Evolutionary conservation across 2,888 invertebrate species (phyloP), one percentile per base, ranked within the genome.

Genomic region (Eristalis pertinax): DNA sequence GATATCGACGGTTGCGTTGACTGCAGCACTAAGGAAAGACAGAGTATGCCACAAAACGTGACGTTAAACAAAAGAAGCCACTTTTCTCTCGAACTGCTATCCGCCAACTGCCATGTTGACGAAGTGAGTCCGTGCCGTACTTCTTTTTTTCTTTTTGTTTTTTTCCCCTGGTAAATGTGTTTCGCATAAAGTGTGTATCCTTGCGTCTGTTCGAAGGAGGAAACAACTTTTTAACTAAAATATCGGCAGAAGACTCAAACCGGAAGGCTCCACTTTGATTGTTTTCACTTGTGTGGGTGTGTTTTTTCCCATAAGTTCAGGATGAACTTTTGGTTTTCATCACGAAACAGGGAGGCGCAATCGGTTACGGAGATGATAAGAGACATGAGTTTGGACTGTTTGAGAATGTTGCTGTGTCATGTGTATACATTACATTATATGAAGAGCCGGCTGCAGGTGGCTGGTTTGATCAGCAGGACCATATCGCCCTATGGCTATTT

Each of bases 11-110:
- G 67, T 84, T 79, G 78, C 70, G 83, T 89, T 87, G 82, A 89
- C 87, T 87, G 88, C 84, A 89, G 74, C 79, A 82, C 60, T 64
- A 38, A 62, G 73, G 80, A 79, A 75, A 58, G 65, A 69, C 79
- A 79, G 85, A 68, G 63, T 84, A 82, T 69, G 87, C 87, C 87
- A 84, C 68, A 81, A 87, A 79, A 89, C 89, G 89, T 89, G 89
- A 89, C 88, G 79, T 86, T 88, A 89, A 89, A 89, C 89, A 89
- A 89, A 89, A 89, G 89, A 89, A 85, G 89, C 89, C 84, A 89
- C 88, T 89, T 88, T 89, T 35, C 67, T n/a, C 50, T 87, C 69
- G 72, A 72, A 76, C 88, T 82, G 82, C 89, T 83, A 85, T 87
- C 87, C 89, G 82, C 72, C 86, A 89, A 89, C 89, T 89, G 89